These are phyloP conservation scores for Chesias legatella DNA, from an alignment of 2,888 invertebrate genomes.

Conservation along the genomic window DNA sequence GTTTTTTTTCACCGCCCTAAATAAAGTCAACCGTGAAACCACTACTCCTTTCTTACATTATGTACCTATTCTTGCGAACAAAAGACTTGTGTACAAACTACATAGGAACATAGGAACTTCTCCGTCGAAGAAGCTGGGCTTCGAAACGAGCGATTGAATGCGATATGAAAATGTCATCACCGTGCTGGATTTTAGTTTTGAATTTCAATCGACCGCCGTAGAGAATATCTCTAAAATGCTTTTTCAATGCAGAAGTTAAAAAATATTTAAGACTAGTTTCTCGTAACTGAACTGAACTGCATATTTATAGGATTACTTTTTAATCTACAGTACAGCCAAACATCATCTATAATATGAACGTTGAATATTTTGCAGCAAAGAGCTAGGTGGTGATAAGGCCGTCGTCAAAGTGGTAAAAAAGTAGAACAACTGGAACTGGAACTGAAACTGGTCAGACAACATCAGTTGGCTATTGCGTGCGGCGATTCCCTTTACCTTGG, in stretches of 20 bases:
- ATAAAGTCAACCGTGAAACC: slow-evolving; percentile 15
- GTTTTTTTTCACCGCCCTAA: slow-evolving; percentile 6
- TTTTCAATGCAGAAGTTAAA: background rate
- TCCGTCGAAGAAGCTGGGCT: slow-evolving; percentile 32
- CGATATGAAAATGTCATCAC: slow-evolving; percentile 23
- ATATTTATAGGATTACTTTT: no score
- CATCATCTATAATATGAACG: no score
- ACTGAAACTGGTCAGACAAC: no score
- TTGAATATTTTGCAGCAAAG: no score
- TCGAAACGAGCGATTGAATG: slow-evolving; percentile 33
- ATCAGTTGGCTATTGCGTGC: no score
- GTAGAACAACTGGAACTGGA: no score
- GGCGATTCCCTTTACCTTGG: no score
- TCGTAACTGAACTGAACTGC: no score
- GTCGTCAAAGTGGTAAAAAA: no score
- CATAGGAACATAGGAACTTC: slow-evolving; percentile 21
- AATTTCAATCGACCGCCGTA: slow-evolving; percentile 1
- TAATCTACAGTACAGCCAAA: no score
- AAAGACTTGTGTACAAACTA: slow-evolving; percentile 43
- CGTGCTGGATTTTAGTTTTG: background rate
- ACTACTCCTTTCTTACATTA: slow-evolving; percentile 21
- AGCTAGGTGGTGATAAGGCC: no score
- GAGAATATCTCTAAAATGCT: background rate
- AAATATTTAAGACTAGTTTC: no score
- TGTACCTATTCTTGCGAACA: slow-evolving; percentile 54